Conservation (phyloP, 2,888 invertebrate species). For the Agrotis segetum region DNA sequence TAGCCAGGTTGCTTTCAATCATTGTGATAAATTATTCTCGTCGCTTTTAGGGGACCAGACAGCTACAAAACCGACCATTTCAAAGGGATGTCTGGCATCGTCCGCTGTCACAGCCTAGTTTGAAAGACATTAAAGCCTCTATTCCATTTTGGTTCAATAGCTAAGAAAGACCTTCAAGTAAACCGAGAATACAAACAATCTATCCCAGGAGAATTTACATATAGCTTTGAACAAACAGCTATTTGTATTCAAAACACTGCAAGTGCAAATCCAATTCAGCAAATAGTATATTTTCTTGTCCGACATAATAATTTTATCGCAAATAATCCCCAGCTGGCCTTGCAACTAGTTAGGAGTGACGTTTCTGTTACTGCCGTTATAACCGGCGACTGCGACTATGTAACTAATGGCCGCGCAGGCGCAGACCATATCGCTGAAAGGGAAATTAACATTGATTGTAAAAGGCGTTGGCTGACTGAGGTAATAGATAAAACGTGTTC, state of each 20-base stretch:
- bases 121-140: slow-evolving; percentile 20
- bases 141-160: slow-evolving; percentile 18
- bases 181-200: slow-evolving; percentile 15
- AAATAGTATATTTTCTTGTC: slow-evolving; percentile 21
- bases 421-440: slow-evolving; percentile 52
- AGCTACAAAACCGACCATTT: slow-evolving; percentile 20
- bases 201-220: slow-evolving; percentile 18
- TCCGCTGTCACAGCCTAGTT: slow-evolving; percentile 12
- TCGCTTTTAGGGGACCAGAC: slow-evolving; percentile 16
- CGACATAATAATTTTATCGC: slow-evolving; percentile 42
- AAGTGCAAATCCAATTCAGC: slow-evolving; percentile 33
- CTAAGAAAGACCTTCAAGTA: not conserved
- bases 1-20: slow-evolving; percentile 33
- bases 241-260: slow-evolving; percentile 33
- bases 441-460: slow-evolving; percentile 57
- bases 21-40: slow-evolving; percentile 43
- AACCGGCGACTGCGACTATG: slow-evolving; percentile 49
- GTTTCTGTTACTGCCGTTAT: slow-evolving; percentile 39
- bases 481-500: slow-evolving; percentile 33
- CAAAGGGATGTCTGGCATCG: slow-evolving; percentile 17
- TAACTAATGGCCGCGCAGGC: slow-evolving; percentile 42
- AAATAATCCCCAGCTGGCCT: slow-evolving; percentile 53
- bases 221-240: slow-evolving; percentile 10
- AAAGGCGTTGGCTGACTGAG: slow-evolving; percentile 24
- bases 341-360: slow-evolving; percentile 55